Evolutionary conservation across 2,113 vertebrate species (phyloP).

Genomic region (Felis catus): DNA sequence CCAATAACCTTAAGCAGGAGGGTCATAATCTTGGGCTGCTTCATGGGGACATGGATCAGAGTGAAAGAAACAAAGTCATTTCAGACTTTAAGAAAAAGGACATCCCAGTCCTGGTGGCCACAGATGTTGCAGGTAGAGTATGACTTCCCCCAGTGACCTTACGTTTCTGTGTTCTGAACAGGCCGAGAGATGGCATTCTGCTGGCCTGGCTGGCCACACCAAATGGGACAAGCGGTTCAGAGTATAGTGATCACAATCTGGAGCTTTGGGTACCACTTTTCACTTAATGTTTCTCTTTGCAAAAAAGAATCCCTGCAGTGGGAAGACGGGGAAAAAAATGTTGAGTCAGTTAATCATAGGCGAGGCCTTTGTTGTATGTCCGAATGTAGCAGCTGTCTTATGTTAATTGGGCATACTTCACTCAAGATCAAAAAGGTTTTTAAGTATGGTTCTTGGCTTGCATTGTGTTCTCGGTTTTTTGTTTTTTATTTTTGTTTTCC

Average conservation of each 20-base stretch:
- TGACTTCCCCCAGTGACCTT: not conserved
- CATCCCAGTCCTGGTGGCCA: slow-evolving; percentile 95
- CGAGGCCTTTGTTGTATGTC: not conserved
- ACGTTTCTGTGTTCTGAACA: not conserved
- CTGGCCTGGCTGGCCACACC: not conserved
- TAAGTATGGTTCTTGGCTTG: not conserved
- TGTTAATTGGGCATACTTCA: not conserved
- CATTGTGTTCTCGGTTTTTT: slow-evolving; percentile 12
- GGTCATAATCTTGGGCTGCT: slow-evolving; percentile 95
- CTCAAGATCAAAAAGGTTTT: not conserved
- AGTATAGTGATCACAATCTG: not conserved
- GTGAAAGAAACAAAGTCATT: slow-evolving; percentile 99
- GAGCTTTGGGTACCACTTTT: not conserved
- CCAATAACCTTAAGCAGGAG: slow-evolving; percentile 94
- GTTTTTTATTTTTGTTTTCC: too few species aligned
- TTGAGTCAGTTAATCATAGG: not conserved
- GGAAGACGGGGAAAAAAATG: not conserved
- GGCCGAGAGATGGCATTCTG: not conserved
- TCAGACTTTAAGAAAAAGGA: slow-evolving; percentile 97
- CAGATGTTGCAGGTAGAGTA: slow-evolving; percentile 95
- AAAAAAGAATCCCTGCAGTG: not conserved
- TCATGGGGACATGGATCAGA: slow-evolving; percentile 99
- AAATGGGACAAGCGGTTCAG: not conserved
- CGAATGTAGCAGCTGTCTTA: not conserved
- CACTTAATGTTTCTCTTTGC: not conserved